phyloP scores from a whole-genome alignment of 2,113 vertebrate genomes.

The Pyrgilauda ruficollis region DNA sequence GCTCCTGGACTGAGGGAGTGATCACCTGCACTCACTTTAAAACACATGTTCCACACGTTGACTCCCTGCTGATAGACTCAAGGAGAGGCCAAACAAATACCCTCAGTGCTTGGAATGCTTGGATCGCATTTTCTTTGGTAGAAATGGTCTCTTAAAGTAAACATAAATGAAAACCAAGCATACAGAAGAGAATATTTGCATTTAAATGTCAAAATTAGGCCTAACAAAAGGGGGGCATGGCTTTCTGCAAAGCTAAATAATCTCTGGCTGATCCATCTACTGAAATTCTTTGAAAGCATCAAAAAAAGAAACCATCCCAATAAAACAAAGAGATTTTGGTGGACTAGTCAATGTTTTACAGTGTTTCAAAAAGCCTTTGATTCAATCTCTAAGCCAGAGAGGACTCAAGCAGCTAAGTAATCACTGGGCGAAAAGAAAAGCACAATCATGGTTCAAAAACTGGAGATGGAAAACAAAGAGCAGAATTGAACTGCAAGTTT shows the following conservation, averaged over 20 bases:
- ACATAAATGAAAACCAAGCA: not conserved
- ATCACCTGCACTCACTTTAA: not conserved
- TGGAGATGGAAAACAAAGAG: conserved; percentile 10
- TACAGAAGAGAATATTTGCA: not conserved
- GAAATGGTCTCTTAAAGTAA: not conserved
- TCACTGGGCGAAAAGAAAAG: not conserved
- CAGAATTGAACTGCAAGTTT: not conserved
- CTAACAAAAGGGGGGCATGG: not conserved
- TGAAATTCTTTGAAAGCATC: not conserved
- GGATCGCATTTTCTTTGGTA: not conserved
- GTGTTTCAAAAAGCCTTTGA: not conserved
- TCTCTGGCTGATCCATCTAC: not conserved
- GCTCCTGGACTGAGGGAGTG: not conserved
- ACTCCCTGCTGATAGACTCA: not conserved
- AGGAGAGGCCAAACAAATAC: not conserved
- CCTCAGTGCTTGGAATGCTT: not conserved
- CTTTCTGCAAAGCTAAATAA: not conserved
- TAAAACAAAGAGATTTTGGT: not conserved
- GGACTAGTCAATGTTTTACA: not conserved
- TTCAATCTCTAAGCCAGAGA: not conserved
- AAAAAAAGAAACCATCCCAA: not conserved
- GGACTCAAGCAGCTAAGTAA: not conserved
- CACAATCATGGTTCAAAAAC: not conserved
- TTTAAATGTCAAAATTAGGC: not conserved
- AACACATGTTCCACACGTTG: fast-evolving